Percentiles rank a stretch among this genome's conserved stretches.
Conservation (phyloP, 2,797 vertebrate genomes). For the Gymnocypris eckloni region DNA sequence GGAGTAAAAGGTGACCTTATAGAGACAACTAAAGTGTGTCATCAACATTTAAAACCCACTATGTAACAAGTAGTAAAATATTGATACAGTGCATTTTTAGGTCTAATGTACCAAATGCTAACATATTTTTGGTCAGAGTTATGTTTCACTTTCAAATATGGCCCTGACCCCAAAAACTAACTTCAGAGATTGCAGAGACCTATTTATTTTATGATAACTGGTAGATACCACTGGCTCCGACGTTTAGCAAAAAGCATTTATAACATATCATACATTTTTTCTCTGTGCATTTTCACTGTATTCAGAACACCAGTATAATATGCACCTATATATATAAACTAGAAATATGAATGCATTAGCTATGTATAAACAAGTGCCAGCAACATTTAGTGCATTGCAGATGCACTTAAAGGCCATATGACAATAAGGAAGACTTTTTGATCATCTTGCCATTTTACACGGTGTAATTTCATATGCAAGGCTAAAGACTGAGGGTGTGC, state of each 20-base stretch:
- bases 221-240: background rate
- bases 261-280: background rate
- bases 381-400: too few species aligned
- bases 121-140: background rate
- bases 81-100: background rate
- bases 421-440: too few species aligned
- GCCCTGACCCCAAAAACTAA: background rate
- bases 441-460: too few species aligned
- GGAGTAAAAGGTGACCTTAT: slow-evolving; percentile 31
- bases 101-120: too few species aligned
- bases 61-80: background rate
- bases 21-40: background rate
- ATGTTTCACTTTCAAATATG: background rate
- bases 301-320: background rate
- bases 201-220: background rate
- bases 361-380: too few species aligned
- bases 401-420: too few species aligned
- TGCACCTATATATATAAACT: too few species aligned
- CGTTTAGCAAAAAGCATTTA: background rate
- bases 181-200: background rate
- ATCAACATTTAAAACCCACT: background rate
- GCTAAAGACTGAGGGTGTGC: background rate
- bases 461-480: too few species aligned
- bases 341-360: background rate
- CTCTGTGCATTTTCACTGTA: background rate